phyloP scores from a whole-genome alignment of 2,797 vertebrate species.

The Anableps anableps region DNA sequence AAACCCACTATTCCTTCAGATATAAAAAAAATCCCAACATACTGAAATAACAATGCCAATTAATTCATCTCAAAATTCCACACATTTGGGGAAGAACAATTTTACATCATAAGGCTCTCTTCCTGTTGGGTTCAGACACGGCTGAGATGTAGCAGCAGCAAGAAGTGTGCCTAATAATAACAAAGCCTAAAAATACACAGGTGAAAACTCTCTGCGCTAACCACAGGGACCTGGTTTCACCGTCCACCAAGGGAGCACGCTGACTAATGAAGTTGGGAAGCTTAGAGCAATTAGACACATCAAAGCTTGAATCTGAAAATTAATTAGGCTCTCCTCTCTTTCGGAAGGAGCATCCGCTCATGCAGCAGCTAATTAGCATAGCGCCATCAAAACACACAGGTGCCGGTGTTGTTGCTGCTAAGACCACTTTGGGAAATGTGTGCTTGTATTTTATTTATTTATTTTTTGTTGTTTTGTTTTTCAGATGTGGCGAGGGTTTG shows the following conservation, averaged over 20 bases:
- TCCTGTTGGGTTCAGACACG: conserved; percentile 42
- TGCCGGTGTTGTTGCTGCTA: conserved; percentile 62
- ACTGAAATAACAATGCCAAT: neutral
- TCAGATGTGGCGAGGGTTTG: neutral
- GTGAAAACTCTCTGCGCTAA: conserved; percentile 66
- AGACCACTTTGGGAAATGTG: conserved; percentile 40
- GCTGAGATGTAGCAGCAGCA: conserved; percentile 30
- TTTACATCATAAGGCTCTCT: conserved; percentile 16
- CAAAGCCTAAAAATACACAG: conserved; percentile 77
- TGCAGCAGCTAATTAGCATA: conserved; percentile 80
- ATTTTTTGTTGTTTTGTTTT: conserved; percentile 24
- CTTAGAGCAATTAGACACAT: conserved; percentile 87
- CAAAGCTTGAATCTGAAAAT: conserved; percentile 86
- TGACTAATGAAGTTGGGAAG: conserved; percentile 84
- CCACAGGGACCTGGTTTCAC: conserved; percentile 69
- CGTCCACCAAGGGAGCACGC: conserved; percentile 76
- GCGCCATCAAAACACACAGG: conserved; percentile 78
- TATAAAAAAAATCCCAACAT: neutral
- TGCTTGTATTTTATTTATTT: conserved; percentile 27
- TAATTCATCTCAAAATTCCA: conserved; percentile 1
- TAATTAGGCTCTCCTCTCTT: conserved; percentile 82
- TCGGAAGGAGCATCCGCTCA: conserved; percentile 76
- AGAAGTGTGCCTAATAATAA: conserved; percentile 70
- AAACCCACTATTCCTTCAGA: neutral
- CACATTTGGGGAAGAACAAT: neutral